Base-by-base conservation (phyloP, 2,113 vertebrate species). In the Marmota monax region DNA sequence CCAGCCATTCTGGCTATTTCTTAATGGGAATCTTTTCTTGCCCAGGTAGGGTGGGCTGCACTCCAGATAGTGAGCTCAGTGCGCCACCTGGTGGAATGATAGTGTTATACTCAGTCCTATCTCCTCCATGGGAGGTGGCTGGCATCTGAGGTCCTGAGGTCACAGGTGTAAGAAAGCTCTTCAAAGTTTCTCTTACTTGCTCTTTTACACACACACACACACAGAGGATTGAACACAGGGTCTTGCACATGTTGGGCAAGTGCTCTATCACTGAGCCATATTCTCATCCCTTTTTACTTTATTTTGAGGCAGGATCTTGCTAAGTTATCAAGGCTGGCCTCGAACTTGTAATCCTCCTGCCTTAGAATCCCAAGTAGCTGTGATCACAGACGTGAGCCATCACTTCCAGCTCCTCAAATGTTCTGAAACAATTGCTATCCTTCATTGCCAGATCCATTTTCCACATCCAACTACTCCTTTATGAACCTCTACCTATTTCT, bases 71-170 rank as follows among this genome's bases (percentile, higher is more conserved):
- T 25, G 39, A 20, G 53, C 74, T 58, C 51, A 5, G 39, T 13
- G 23, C 48, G 42, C 96, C 96, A 73, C 86, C 97, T 95, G 37
- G 67, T 93, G 97, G 93, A 32, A 9, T 17, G 34, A 1, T 9
- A 48, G 27, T 34, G 1, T 14, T 1, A n/a, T 14, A 34, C 10
- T 2, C 17, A 20, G 23, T 17, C n/a, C 4, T 14, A 22, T 34
- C 37, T 48, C 27, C 27, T 42, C 48, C 63, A 7, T 45, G 2
- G 34, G 77, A 90, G 22, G 14, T 12, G 3, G 7, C 10, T 18
- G 32, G 42, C 45, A 0, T 9, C 39, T 39, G 18, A 5, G 18
- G n/a, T 42, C 84, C 48, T 39, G 22, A 7, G 23, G 37, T 51
- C 84, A 32, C 27, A 45, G 20, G 25, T 1, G 5, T 18, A 20